phyloP scores from a whole-genome alignment of 2,888 invertebrate genomes.

The Pherbina coryleti region DNA sequence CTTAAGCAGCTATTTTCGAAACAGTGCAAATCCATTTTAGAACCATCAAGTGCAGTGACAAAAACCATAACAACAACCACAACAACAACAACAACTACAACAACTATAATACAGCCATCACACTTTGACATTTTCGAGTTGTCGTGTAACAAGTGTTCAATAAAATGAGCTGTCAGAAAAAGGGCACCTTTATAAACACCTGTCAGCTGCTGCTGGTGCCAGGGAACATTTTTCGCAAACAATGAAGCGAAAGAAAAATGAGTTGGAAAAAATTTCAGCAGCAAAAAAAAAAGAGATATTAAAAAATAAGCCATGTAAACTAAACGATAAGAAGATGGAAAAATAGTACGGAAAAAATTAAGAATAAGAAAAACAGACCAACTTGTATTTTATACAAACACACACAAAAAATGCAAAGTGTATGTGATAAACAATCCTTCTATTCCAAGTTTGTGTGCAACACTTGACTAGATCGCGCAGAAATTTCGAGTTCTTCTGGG shows the following conservation, averaged over 20 bases:
- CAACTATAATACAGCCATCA: not conserved
- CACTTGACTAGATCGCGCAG: not conserved
- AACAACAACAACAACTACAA: not conserved
- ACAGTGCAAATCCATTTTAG: not conserved
- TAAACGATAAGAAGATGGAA: not conserved
- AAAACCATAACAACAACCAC: not conserved
- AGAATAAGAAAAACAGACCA: not conserved
- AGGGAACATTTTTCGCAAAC: not conserved
- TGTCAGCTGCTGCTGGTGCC: conserved; percentile 16
- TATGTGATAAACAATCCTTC: not conserved
- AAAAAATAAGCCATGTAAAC: not conserved
- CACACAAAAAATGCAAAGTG: too few species aligned
- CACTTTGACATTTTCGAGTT: not conserved
- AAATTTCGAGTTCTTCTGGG: not conserved
- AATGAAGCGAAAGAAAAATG: not conserved
- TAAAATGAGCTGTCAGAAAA: conserved; percentile 28
- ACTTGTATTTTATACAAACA: not conserved
- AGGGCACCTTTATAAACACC: conserved; percentile 16
- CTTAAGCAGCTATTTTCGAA: too few species aligned
- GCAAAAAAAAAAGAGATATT: not conserved
- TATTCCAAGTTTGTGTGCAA: not conserved
- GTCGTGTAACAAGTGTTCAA: conserved; percentile 26
- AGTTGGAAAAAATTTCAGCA: not conserved
- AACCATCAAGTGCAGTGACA: not conserved
- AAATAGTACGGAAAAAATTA: not conserved